Conservation (phyloP, 2,888 invertebrate species). For the Tipula lateralis region DNA sequence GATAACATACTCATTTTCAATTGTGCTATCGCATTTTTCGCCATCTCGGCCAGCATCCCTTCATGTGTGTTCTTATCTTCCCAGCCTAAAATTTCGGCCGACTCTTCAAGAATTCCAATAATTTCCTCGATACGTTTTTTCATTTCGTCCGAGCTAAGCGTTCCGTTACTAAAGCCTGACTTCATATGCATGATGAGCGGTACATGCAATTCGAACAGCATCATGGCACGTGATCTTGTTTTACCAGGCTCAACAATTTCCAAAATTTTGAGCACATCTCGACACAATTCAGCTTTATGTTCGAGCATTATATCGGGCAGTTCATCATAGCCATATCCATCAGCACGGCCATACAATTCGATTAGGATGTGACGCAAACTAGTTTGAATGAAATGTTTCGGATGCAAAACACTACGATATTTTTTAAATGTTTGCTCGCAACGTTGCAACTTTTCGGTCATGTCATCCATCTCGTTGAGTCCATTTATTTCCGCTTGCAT, state of each 20-base stretch:
- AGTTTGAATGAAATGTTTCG: conserved; percentile 66
- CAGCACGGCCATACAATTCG: conserved; percentile 73
- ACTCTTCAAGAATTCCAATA: conserved; percentile 58
- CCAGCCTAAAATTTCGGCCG: conserved; percentile 59
- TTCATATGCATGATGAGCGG: conserved; percentile 68
- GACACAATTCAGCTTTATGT: conserved; percentile 70
- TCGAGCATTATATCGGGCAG: conserved; percentile 68
- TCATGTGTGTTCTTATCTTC: conserved; percentile 55
- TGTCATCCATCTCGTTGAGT: conserved; percentile 56
- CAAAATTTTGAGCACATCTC: conserved; percentile 58
- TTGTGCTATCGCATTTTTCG: conserved; percentile 43
- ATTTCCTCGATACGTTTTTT: conserved; percentile 62
- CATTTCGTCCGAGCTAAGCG: conserved; percentile 56
- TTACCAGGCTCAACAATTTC: conserved; percentile 73
- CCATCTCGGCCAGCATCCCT: conserved; percentile 44
- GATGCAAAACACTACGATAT: conserved; percentile 69
- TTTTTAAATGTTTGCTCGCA: conserved; percentile 59
- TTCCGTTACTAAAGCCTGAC: conserved; percentile 57
- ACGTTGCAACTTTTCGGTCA: conserved; percentile 58
- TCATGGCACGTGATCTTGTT: conserved; percentile 70
- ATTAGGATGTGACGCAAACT: conserved; percentile 64
- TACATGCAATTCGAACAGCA: conserved; percentile 75
- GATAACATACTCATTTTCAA: conserved; percentile 42
- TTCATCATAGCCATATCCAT: conserved; percentile 65
- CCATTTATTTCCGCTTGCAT: conserved; percentile 65